phyloP scores from a whole-genome alignment of 2,797 vertebrate genomes.

The Nyctibius grandis region DNA sequence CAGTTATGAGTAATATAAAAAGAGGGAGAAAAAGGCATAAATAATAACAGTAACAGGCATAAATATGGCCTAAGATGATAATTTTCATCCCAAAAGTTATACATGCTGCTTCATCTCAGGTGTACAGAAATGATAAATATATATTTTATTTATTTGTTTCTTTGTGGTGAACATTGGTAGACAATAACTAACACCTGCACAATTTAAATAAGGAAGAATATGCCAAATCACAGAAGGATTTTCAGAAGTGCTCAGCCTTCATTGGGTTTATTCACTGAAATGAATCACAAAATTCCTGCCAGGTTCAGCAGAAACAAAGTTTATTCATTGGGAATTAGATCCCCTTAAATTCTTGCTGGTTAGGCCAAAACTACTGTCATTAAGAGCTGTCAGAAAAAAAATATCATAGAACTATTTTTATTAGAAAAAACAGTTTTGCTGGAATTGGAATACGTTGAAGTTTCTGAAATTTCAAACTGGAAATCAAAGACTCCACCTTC shows the following conservation, averaged over 20 bases:
- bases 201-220: neutral
- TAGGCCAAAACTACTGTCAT: neutral
- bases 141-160: neutral
- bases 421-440: neutral
- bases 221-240: neutral
- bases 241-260: neutral
- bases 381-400: neutral
- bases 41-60: neutral
- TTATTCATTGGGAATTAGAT: neutral
- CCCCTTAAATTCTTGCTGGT: neutral
- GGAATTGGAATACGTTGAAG: neutral
- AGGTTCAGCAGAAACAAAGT: neutral
- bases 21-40: neutral
- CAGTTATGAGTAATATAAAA: neutral
- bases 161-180: neutral
- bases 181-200: neutral
- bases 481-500: neutral
- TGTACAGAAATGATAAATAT: neutral
- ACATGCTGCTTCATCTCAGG: neutral
- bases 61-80: neutral
- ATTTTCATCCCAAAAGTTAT: neutral
- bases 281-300: neutral
- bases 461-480: neutral
- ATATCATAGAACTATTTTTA: neutral
- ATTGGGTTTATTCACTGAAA: neutral